Evolutionary conservation across 2,888 invertebrate species (phyloP).

Genomic region (Lucinisca nassula): DNA sequence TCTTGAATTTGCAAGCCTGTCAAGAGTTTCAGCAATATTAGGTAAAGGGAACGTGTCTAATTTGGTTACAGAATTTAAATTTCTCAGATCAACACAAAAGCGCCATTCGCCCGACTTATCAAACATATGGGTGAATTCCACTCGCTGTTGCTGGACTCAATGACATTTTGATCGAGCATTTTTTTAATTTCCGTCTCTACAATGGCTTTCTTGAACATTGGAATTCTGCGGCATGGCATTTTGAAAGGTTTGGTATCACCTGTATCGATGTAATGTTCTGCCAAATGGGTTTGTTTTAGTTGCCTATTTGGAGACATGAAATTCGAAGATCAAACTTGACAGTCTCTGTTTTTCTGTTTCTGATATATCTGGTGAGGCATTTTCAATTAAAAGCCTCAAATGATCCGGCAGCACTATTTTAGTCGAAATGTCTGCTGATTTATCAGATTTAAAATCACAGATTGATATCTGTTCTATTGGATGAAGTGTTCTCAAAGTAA

Average conservation of each 20-base stretch:
- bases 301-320: neutral
- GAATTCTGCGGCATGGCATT: neutral
- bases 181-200: neutral
- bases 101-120: constrained; percentile 2
- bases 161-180: neutral
- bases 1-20: neutral
- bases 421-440: no score
- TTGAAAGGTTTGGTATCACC: neutral
- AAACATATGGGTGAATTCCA: constrained; percentile 1
- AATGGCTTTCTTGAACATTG: neutral
- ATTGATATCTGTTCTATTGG: neutral
- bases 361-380: neutral
- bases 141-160: no score
- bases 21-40: neutral
- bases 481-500: neutral
- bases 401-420: no score
- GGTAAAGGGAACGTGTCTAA: constrained; percentile 4
- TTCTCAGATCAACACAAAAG: neutral
- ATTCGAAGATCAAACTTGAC: neutral
- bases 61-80: neutral
- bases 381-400: neutral
- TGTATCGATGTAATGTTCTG: neutral
- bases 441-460: no score
- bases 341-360: neutral
- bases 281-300: neutral